Evolutionary conservation across 2,888 invertebrate genomes (phyloP), one percentile per base, ranked within the genome.

Genomic region (Lacanobia oleracea): DNA sequence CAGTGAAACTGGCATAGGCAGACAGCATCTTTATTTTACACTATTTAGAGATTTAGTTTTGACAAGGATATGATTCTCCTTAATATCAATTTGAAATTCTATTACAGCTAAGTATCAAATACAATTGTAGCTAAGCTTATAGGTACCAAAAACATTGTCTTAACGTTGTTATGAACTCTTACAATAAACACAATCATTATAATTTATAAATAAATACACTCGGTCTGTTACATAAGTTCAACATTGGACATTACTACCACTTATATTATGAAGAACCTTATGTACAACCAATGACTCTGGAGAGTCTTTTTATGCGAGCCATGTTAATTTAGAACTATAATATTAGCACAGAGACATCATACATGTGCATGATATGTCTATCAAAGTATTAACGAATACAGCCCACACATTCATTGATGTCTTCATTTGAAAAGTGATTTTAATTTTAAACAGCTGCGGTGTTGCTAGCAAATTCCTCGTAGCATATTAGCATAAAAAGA

Each of bases 401-500:
- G n/a, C 43, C 45, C 48, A 37, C 33, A 56, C 5, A 53, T 62
- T 57, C 6, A 56, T 48, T 75, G 40, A 77, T 43, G 62, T 45
- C 51, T 65, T 69, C 65, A 65, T 59, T 63, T 21, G 50, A 66
- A 78, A 43, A 54, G 66, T 63, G 33, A 72, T 62, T 62, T 56
- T 65, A 56, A 67, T 72, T 65, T 71, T 64, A 80, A 80, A 72
- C 63, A 53, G 53, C 57, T 37, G 54, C 14, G 18, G 18, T 64
- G 33, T 40, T 65, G 57, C 60, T 61, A 61, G 67, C 60, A 61
- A 72, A 83, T 66, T 64, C 62, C 59, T 68, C 62, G 71, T 63
- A 79, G 68, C 66, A 71, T 77, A 84, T 75, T 84, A 72, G 59
- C 66, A 82, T 82, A 81, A 86, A 86, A 84, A 82, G 77, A 72